Percentiles rank a stretch among this genome's conserved stretches.
Conservation (phyloP, 2,797 vertebrate species). For the Smutsia gigantea region DNA sequence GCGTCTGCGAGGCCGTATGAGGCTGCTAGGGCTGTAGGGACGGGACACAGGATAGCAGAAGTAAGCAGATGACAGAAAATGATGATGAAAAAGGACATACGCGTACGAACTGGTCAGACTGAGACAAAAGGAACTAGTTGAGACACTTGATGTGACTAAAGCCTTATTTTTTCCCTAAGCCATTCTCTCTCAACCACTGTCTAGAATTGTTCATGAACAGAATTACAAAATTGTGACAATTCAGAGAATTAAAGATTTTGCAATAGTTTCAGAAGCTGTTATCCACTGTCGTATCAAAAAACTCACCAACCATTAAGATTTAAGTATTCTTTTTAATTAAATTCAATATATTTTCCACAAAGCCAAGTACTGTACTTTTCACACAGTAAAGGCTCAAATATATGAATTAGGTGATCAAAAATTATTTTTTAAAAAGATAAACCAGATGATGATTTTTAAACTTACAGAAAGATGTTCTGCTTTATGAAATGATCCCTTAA, state of each 20-base stretch:
- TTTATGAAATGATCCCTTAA: background rate
- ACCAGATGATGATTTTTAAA: background rate
- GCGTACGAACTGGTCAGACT: background rate
- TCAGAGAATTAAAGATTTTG: background rate
- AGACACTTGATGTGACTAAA: background rate
- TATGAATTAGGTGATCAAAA: background rate
- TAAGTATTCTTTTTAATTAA: background rate
- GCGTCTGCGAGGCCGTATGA: background rate
- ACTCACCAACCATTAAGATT: background rate
- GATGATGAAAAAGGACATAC: background rate
- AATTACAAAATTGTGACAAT: background rate
- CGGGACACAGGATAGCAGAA: background rate
- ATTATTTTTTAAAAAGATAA: background rate
- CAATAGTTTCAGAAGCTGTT: background rate
- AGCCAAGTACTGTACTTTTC: background rate
- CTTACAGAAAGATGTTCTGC: background rate
- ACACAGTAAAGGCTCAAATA: background rate
- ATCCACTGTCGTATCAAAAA: background rate
- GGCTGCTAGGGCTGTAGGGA: background rate
- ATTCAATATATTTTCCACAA: background rate
- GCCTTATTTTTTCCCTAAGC: background rate
- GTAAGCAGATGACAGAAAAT: background rate
- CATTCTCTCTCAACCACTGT: background rate
- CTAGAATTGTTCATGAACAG: conserved; percentile 21
- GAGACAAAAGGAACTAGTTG: background rate